A percentile compares a stretch with the other conserved stretches of the same genome.
These are phyloP conservation scores for Zosterops pallidus DNA, from an alignment of 2,113 vertebrate species.

Conservation along the genomic window DNA sequence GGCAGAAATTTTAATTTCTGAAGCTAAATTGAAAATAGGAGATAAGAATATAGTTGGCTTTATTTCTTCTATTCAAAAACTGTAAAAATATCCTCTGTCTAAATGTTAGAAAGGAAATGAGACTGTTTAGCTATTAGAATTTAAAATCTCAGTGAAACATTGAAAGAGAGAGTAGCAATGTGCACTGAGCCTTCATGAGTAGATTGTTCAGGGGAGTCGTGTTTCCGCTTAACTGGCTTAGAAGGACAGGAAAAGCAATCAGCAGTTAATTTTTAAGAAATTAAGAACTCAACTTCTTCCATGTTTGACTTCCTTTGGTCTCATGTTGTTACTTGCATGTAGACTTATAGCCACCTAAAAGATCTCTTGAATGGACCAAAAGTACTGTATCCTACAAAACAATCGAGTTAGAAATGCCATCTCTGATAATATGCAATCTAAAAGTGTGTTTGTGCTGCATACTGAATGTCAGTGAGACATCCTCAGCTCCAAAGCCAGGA, in stretches of 20 bases:
- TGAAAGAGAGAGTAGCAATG: neutral
- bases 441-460: neutral
- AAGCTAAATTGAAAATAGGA: conserved; percentile 55
- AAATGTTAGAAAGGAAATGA: conserved; percentile 5
- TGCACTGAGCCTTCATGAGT: neutral
- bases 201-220: neutral
- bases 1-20: conserved; percentile 34
- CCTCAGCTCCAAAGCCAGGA: neutral
- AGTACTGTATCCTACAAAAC: neutral
- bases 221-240: neutral
- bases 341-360: neutral
- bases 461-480: neutral
- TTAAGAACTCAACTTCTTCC: neutral
- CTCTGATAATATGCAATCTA: neutral
- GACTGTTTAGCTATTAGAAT: conserved; percentile 1
- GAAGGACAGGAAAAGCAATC: neutral
- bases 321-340: neutral
- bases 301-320: neutral
- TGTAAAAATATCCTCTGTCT: neutral
- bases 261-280: neutral
- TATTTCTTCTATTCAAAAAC: conserved; percentile 10
- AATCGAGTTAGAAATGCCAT: neutral
- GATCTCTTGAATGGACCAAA: neutral
- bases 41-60: conserved; percentile 6
- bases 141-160: neutral